These are phyloP conservation scores for Sinella curviseta DNA, from an alignment of 1,140 invertebrate genomes.

Conservation along the genomic window DNA sequence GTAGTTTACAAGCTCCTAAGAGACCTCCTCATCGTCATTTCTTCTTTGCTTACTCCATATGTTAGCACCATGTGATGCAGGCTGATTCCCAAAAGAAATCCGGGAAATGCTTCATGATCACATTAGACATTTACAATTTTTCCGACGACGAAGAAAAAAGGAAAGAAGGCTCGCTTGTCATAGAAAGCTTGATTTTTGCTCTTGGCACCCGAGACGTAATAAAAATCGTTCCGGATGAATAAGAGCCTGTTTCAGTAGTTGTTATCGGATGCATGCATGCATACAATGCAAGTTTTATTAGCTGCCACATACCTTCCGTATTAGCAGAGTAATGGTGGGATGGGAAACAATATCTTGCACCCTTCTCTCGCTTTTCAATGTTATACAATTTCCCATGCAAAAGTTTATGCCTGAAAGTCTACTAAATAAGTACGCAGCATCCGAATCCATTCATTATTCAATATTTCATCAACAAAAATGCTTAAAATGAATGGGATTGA, in stretches of 20 bases:
- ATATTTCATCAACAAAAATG: background rate
- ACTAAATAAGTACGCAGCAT: too few species aligned
- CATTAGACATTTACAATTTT: background rate
- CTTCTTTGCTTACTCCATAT: background rate
- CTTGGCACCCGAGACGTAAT: background rate
- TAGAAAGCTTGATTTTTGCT: background rate
- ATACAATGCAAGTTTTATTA: background rate
- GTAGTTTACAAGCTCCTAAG: too few species aligned
- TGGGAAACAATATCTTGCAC: background rate
- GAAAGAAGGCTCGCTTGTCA: background rate
- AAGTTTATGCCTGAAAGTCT: too few species aligned
- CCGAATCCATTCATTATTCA: background rate
- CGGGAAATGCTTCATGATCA: background rate
- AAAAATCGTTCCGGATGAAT: conserved; percentile 8
- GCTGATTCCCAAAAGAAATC: background rate
- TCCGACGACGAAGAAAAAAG: background rate
- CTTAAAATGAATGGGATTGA: too few species aligned
- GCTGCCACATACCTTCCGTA: background rate
- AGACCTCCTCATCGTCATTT: too few species aligned
- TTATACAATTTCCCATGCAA: too few species aligned
- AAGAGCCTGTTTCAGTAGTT: background rate
- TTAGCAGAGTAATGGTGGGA: background rate
- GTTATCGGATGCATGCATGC: conserved; percentile 8
- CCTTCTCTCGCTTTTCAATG: too few species aligned
- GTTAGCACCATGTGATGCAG: background rate